Conservation (phyloP, 1,140 invertebrate genomes). For the Drosophila tropicalis region DNA sequence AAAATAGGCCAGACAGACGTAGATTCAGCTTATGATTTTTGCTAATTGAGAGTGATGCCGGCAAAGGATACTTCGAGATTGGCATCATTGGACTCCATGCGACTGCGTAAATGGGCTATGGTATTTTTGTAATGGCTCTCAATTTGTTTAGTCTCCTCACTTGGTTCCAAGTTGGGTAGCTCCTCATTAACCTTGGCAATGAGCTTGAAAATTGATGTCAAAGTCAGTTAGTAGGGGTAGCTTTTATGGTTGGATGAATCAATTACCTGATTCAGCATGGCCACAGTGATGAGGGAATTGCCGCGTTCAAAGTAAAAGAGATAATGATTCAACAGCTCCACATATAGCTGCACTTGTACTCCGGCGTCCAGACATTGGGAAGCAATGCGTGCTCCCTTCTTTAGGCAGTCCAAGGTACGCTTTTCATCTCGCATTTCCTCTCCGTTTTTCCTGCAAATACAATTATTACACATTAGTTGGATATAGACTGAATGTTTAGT, state of each 20-base stretch:
- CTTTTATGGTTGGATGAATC: too few relatives aligned
- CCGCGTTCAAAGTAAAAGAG: conserved; percentile 97
- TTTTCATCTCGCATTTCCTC: conserved; percentile 92
- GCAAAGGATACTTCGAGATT: conserved; percentile 84
- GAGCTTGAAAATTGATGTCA: conserved; percentile 86
- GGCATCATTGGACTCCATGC: conserved; percentile 87
- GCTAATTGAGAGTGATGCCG: conserved; percentile 80
- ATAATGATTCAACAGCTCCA: conserved; percentile 97
- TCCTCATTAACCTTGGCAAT: conserved; percentile 96
- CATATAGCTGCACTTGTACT: conserved; percentile 97
- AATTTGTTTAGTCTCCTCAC: conserved; percentile 97
- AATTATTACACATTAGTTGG: neutral
- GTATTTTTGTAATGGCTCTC: conserved; percentile 97
- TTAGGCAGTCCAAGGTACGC: conserved; percentile 96
- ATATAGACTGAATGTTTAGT: neutral
- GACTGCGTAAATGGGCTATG: conserved; percentile 89
- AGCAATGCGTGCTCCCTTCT: conserved; percentile 96
- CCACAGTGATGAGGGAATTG: conserved; percentile 90
- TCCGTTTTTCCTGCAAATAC: conserved; percentile 84
- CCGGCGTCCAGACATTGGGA: conserved; percentile 99
- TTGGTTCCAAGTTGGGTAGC: conserved; percentile 95
- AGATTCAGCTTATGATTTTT: conserved; percentile 15
- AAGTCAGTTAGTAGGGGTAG: neutral
- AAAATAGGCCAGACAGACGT: conserved; percentile 45
- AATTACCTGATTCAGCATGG: conserved; percentile 85